Conservation (phyloP, 2,113 vertebrate genomes). For the Podiceps cristatus region DNA sequence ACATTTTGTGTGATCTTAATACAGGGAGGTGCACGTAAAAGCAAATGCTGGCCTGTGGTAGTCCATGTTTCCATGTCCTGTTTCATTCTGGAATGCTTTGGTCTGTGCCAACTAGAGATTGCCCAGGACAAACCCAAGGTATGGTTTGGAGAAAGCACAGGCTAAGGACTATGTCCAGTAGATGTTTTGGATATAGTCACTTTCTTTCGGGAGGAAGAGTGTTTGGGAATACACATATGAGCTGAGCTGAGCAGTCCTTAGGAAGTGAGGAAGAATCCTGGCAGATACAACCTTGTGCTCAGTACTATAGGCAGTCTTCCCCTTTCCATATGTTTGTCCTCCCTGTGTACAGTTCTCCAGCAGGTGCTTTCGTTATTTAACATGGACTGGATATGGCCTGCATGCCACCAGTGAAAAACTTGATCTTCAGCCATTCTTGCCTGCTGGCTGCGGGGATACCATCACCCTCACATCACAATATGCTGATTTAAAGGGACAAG, state of each 20-base stretch:
- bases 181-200: not conserved
- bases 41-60: not conserved
- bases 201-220: not conserved
- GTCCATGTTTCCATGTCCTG: not conserved
- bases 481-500: not conserved
- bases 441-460: not conserved
- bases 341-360: not conserved
- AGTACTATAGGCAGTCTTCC: not conserved
- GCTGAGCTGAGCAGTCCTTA: not conserved
- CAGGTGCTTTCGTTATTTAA: not conserved
- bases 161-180: not conserved
- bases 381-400: not conserved
- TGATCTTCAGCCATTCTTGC: not conserved
- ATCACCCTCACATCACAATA: not conserved
- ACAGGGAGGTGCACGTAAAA: not conserved
- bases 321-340: not conserved
- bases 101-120: not conserved
- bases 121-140: not conserved
- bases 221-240: not conserved
- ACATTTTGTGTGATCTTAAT: rapidly evolving
- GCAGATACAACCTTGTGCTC: not conserved
- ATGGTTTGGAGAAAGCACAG: not conserved
- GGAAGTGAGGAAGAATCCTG: not conserved
- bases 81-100: not conserved
- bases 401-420: not conserved